These are phyloP conservation scores for Caenorhabditis virilis DNA, from an alignment of 2,888 invertebrate species.

Conservation along the genomic window DNA sequence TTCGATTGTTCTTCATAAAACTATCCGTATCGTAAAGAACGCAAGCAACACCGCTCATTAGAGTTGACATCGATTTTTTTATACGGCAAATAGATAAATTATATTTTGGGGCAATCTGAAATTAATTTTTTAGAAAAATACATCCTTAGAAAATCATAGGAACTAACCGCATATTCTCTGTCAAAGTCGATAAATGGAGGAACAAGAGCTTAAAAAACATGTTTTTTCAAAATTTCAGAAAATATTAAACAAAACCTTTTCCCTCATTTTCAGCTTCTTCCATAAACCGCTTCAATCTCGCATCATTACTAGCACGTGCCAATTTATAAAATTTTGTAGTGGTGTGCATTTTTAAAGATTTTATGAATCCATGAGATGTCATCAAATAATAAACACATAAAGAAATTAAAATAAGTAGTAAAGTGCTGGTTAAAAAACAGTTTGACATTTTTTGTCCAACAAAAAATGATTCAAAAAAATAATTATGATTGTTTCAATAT, in stretches of 20 bases:
- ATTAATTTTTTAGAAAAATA: too few species aligned
- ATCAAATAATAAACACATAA: conserved; percentile 20
- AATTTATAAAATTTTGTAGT: conserved; percentile 18
- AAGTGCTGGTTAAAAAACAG: neutral
- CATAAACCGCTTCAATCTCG: neutral
- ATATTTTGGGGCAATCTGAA: conserved; percentile 39
- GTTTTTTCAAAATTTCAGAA: conserved; percentile 3
- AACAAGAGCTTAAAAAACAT: conserved; percentile 20
- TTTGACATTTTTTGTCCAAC: conserved; percentile 3
- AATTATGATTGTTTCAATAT: too few species aligned
- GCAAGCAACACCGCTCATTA: conserved; percentile 33
- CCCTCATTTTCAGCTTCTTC: neutral
- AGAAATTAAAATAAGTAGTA: conserved; percentile 5
- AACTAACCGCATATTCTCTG: conserved; percentile 28
- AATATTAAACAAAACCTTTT: neutral
- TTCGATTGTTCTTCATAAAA: conserved; percentile 42
- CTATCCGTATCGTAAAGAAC: conserved; percentile 26
- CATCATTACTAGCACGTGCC: conserved; percentile 4
- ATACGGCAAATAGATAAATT: conserved; percentile 48
- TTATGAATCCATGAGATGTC: conserved; percentile 9
- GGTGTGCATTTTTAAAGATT: conserved; percentile 12
- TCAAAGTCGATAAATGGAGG: conserved; percentile 68
- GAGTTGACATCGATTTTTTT: conserved; percentile 53
- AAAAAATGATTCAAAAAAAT: too few species aligned
- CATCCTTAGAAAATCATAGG: neutral